Evolutionary conservation across 2,888 invertebrate species (phyloP).

Genomic region (Pedicia rivosa): DNA sequence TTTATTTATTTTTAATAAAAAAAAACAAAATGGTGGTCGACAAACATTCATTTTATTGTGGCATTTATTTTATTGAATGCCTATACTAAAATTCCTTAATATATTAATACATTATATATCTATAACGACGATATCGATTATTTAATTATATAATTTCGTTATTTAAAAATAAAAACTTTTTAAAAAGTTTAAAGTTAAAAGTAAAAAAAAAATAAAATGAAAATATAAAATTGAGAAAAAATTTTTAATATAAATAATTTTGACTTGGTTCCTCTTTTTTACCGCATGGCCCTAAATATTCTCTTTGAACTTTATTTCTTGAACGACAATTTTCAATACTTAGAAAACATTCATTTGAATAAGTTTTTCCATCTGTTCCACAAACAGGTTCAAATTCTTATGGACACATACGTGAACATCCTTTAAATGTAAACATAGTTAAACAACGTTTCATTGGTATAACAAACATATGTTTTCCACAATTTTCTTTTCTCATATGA

Average conservation of each 20-base stretch:
- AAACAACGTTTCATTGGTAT: conserved; percentile 81
- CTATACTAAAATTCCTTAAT: too few species aligned
- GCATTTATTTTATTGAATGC: too few species aligned
- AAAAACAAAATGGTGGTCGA: too few species aligned
- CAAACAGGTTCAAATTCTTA: conserved; percentile 82
- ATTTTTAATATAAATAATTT: conserved; percentile 66
- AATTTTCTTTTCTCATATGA: conserved; percentile 80
- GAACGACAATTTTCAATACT: conserved; percentile 83
- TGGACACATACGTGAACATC: conserved; percentile 75
- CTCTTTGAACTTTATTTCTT: conserved; percentile 57
- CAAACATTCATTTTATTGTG: too few species aligned
- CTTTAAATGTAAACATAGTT: conserved; percentile 68
- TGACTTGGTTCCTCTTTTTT: conserved; percentile 73
- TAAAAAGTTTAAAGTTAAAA: too few species aligned
- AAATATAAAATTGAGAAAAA: too few species aligned
- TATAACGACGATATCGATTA: too few species aligned
- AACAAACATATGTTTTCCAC: conserved; percentile 80
- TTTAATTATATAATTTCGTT: too few species aligned
- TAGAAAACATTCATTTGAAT: conserved; percentile 84
- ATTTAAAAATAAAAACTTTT: too few species aligned
- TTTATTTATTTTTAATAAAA: too few species aligned
- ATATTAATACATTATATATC: too few species aligned
- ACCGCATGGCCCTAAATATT: conserved; percentile 71
- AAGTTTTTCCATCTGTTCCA: conserved; percentile 83
- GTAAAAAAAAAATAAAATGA: too few species aligned